phyloP scores from a whole-genome alignment of 2,797 vertebrate genomes.

The Lemur catta region DNA sequence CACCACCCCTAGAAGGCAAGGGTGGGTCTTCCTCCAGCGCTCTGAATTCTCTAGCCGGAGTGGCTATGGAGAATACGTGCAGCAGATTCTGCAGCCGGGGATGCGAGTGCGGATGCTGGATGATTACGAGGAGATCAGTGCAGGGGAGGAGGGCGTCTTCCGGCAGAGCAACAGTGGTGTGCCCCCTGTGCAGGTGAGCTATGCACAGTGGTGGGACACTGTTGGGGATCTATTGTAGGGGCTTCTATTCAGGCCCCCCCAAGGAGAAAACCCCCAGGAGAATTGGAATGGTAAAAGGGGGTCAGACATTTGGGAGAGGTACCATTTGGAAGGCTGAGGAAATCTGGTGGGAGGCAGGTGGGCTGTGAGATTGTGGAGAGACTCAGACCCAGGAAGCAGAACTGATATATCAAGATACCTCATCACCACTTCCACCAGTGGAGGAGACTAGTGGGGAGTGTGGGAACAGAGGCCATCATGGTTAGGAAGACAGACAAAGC shows the following conservation, averaged over 20 bases:
- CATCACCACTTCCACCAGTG: background rate
- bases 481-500: background rate
- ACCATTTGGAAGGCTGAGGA: background rate
- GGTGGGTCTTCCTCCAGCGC: constrained; percentile 83
- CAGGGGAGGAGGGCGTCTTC: constrained; percentile 93
- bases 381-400: background rate
- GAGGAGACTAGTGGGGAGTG: background rate
- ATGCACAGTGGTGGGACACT: fast-evolving
- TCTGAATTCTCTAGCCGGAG: constrained; percentile 88
- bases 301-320: background rate
- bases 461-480: background rate
- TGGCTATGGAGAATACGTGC: constrained; percentile 92
- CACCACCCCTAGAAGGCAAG: constrained; percentile 83
- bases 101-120: constrained; percentile 95
- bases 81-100: constrained; percentile 88
- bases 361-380: background rate
- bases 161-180: constrained; percentile 92
- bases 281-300: background rate
- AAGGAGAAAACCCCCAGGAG: background rate
- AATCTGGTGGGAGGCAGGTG: background rate
- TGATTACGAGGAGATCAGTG: constrained; percentile 91
- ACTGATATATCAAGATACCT: background rate
- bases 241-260: background rate
- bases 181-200: constrained; percentile 91
- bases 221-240: background rate